phyloP scores from a whole-genome alignment of 1,140 invertebrate species.

The Calycopis cecrops region DNA sequence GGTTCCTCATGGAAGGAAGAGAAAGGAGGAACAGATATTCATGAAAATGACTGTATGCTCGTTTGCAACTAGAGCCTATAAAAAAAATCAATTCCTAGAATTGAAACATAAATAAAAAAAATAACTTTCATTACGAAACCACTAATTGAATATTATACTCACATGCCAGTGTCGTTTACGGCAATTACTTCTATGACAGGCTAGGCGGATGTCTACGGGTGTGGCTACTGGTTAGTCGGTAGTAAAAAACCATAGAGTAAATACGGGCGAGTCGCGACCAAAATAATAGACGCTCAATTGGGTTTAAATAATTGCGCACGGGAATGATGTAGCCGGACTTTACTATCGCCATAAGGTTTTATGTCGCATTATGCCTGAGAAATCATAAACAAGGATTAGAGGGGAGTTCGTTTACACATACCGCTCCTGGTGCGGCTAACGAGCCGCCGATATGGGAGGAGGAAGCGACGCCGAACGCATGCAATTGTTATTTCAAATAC shows the following conservation, averaged over 20 bases:
- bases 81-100: too few species aligned
- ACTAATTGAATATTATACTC: too few species aligned
- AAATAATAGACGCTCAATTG: constrained; percentile 12
- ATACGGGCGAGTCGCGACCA: background rate
- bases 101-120: too few species aligned
- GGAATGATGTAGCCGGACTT: constrained; percentile 17
- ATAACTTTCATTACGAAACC: too few species aligned
- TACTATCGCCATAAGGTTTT: constrained; percentile 43
- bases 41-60: too few species aligned
- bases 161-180: background rate
- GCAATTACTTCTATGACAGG: background rate
- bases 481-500: constrained; percentile 11
- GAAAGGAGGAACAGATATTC: too few species aligned
- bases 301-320: constrained; percentile 21
- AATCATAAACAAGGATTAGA: constrained; percentile 71
- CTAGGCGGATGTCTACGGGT: too few species aligned
- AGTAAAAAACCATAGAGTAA: too few species aligned
- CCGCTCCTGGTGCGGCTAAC: constrained; percentile 61
- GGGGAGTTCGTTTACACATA: constrained; percentile 67
- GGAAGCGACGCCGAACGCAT: constrained; percentile 41
- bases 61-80: too few species aligned
- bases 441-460: constrained; percentile 57
- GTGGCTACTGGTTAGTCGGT: background rate
- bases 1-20: too few species aligned
- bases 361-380: constrained; percentile 42